Evolutionary conservation across 2,113 vertebrate genomes (phyloP).

Genomic region (Elgaria multicarinata): DNA sequence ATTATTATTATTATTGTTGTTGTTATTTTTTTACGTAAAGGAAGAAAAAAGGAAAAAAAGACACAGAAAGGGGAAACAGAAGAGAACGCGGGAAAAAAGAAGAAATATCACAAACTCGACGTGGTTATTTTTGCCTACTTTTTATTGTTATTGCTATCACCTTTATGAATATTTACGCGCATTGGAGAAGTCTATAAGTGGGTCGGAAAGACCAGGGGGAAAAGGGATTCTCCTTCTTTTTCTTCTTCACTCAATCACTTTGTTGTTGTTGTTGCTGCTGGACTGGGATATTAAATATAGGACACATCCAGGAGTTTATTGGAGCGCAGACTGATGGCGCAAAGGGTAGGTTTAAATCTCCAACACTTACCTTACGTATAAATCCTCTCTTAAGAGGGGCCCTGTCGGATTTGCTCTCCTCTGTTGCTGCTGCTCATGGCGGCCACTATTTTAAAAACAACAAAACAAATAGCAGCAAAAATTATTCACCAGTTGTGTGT

Average conservation of each 20-base stretch:
- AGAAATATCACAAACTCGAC: slow-evolving; percentile 85
- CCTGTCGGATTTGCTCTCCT: slow-evolving; percentile 79
- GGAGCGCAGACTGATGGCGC: slow-evolving; percentile 99
- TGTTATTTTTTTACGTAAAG: slow-evolving; percentile 54
- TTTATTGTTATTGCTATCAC: slow-evolving; percentile 74
- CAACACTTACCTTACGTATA: slow-evolving; percentile 92
- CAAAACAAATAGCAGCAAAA: slow-evolving; percentile 82
- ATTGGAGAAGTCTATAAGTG: slow-evolving; percentile 90
- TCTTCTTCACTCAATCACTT: slow-evolving; percentile 92
- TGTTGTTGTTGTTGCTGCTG: slow-evolving; percentile 72
- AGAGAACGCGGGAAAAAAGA: slow-evolving; percentile 70
- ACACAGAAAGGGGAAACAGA: slow-evolving; percentile 62
- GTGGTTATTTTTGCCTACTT: slow-evolving; percentile 73
- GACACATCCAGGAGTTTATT: slow-evolving; percentile 98
- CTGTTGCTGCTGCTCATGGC: slow-evolving; percentile 78
- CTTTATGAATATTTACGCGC: slow-evolving; percentile 79
- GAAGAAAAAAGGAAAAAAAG: slow-evolving; percentile 77
- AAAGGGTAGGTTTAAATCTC: slow-evolving; percentile 99
- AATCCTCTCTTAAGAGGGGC: slow-evolving; percentile 89
- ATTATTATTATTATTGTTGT: slow-evolving; percentile 48
- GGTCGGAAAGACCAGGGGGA: slow-evolving; percentile 78
- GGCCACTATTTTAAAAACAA: slow-evolving; percentile 83
- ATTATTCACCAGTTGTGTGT: slow-evolving; percentile 80
- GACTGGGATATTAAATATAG: slow-evolving; percentile 98
- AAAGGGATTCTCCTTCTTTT: slow-evolving; percentile 71